Evolutionary conservation across 2,888 invertebrate species (phyloP), one percentile per base, ranked within the genome.

Genomic region (Malthinus flaveolus): DNA sequence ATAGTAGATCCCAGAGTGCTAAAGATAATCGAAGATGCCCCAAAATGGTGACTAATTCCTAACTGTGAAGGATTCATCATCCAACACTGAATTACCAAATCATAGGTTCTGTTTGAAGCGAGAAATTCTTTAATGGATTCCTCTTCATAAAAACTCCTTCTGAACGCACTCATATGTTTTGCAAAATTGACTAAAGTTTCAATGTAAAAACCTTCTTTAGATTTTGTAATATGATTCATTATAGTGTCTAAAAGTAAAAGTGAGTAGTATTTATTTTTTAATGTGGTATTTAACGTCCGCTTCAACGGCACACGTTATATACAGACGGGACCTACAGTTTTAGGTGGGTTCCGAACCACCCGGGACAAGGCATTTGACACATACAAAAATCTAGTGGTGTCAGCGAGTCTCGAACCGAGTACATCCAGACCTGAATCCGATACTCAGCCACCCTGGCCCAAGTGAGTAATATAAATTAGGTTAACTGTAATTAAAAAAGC

Each of bases 41-140:
- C 66, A 48, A 68, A 66, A 49, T 70, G 65, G 42, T 70, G 66
- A 5, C 68, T 66, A 4, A 73, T 55, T 4, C 69, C 71, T 23
- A 68, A 62, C 15, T 68, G 64, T n/a, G 73, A 71, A 42, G 73
- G 71, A 56, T 66, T 69, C 35, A 70, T 63, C 46, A 71, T 69
- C 5, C 65, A 63, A 12, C 68, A 68, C 13, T 68, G 59, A 0
- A 74, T 56, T 8, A 73, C 64, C 5, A 71, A 60, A 58, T 73
- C 73, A 23, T 64, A 71, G 10, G 63, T 54, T 45, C 63, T 53
- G 9, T 49, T 36, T 1, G 56, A 59, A 12, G 50, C 57, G 7
- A 55, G 5, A 4, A 55, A 31, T 12, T 15, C n/a, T 12, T 46
- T 15, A 12, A 31, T 7, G 15, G 13, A 39, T 13, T 44, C 7